Evolutionary conservation across 2,888 invertebrate genomes (phyloP).

Genomic region (Meliscaeva auricollis): DNA sequence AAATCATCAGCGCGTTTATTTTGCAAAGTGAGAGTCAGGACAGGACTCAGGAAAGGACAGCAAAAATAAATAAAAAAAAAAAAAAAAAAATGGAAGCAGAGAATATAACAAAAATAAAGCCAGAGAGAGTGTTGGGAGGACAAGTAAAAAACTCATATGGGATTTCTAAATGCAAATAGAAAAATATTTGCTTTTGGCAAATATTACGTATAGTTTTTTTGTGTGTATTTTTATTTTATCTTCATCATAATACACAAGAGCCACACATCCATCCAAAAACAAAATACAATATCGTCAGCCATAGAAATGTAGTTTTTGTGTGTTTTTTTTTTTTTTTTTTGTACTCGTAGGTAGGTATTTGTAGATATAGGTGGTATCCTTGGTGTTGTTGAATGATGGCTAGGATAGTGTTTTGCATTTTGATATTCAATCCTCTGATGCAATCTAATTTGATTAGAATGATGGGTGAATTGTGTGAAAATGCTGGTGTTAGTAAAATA

Average conservation of each 20-base stretch:
- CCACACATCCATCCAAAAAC: background rate
- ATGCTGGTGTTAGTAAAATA: conserved; percentile 30
- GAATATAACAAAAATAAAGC: conserved; percentile 25
- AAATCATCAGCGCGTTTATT: conserved; percentile 59
- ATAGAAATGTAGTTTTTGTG: conserved; percentile 17
- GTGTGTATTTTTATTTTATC: conserved; percentile 9
- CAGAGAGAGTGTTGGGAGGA: conserved; percentile 30
- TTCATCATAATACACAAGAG: conserved; percentile 13
- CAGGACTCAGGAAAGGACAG: background rate
- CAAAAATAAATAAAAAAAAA: no score
- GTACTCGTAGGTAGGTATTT: no score
- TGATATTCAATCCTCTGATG: conserved; percentile 28
- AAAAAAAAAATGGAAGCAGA: no score
- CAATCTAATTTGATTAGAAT: conserved; percentile 52
- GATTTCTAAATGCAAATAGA: conserved; percentile 66
- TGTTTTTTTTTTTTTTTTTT: conserved; percentile 2
- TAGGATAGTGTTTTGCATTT: conserved; percentile 40
- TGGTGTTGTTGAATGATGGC: conserved; percentile 5
- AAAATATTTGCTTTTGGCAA: conserved; percentile 66
- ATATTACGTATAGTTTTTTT: conserved; percentile 37
- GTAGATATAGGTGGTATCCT: background rate
- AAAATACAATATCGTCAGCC: background rate
- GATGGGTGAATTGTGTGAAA: conserved; percentile 32
- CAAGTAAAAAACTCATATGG: conserved; percentile 54
- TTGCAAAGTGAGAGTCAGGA: background rate